These are phyloP conservation scores for Typhlomys cinereus DNA, from an alignment of 2,113 vertebrate genomes.

Conservation along the genomic window DNA sequence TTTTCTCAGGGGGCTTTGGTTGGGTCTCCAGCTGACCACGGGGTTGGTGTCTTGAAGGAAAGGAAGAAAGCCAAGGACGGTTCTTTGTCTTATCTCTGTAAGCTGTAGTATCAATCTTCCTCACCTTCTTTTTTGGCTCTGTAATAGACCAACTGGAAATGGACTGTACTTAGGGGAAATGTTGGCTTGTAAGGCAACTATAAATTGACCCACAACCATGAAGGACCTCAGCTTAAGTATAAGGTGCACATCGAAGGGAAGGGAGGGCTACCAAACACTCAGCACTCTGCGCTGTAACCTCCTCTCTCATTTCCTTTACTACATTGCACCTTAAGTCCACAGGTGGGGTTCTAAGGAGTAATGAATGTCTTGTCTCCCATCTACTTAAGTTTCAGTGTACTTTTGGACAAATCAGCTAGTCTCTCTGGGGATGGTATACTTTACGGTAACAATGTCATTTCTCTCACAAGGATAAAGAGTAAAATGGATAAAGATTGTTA, in stretches of 20 bases:
- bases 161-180: not conserved
- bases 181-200: not conserved
- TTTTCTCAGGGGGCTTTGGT: slow-evolving; percentile 14
- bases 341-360: not conserved
- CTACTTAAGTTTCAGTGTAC: not conserved
- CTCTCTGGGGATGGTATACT: not conserved
- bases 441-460: not conserved
- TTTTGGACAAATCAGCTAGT: slow-evolving; percentile 4
- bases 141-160: not conserved
- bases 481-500: not conserved
- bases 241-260: not conserved
- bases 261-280: not conserved
- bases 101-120: not conserved
- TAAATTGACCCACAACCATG: not conserved
- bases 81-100: not conserved
- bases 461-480: not conserved
- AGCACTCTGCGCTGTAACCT: not conserved
- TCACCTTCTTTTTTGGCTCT: not conserved
- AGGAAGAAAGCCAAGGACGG: not conserved
- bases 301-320: not conserved
- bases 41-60: not conserved
- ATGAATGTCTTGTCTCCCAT: not conserved
- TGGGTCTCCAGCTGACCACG: not conserved
- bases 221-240: not conserved
- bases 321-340: not conserved